A percentile compares a stretch with the other conserved stretches of the same genome.
Conservation (phyloP, 2,888 invertebrate species). For the Cephus rjabovi region DNA sequence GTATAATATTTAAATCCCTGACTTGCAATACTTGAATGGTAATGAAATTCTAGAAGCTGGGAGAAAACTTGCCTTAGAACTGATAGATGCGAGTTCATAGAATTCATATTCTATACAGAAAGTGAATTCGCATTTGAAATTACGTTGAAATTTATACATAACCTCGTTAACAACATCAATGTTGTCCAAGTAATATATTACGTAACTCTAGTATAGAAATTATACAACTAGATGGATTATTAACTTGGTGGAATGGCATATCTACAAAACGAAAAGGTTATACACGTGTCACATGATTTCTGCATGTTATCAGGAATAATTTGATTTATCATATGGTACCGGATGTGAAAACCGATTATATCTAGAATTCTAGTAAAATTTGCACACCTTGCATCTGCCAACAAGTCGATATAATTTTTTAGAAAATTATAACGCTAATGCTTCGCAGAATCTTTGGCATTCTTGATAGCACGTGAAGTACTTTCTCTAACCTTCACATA, state of each 20-base stretch:
- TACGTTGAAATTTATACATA: neutral
- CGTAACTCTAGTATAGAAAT: neutral
- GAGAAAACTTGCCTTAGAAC: neutral
- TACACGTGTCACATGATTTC: neutral
- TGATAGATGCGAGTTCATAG: neutral
- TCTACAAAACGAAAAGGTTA: neutral
- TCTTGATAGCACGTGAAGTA: no score
- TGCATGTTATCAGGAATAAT: neutral
- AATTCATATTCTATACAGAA: no score
- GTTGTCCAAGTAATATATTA: neutral
- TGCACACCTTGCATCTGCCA: no score
- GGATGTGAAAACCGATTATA: neutral
- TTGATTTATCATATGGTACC: neutral
- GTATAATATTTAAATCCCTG: neutral
- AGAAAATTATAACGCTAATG: neutral
- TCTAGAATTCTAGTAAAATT: no score
- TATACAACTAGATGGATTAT: neutral
- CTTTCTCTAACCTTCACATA: no score
- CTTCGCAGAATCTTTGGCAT: neutral
- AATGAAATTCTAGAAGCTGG: neutral
- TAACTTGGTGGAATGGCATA: neutral
- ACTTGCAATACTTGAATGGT: neutral
- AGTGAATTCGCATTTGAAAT: neutral
- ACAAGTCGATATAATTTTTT: no score
- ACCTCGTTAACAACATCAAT: neutral